These are phyloP conservation scores for Passer domesticus DNA, from an alignment of 2,113 vertebrate species.

Conservation along the genomic window DNA sequence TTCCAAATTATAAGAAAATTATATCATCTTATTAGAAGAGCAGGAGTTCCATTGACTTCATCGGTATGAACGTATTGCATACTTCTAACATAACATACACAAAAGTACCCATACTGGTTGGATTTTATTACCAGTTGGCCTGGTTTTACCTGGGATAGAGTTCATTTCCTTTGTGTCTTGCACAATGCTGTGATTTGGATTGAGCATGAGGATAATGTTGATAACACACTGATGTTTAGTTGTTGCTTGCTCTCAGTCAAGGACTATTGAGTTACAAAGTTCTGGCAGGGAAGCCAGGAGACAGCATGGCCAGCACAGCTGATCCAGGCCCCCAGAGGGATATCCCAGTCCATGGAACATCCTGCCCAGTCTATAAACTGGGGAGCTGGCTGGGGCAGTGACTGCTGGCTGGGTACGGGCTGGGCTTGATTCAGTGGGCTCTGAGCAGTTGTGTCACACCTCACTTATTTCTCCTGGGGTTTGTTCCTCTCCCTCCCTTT, in stretches of 20 bases:
- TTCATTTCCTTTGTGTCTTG: too few relatives aligned
- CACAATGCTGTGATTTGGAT: neutral
- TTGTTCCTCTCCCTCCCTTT: neutral
- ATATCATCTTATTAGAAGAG: neutral
- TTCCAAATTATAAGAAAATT: neutral
- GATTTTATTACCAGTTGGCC: neutral
- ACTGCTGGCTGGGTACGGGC: rapidly evolving
- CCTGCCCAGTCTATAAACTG: rapidly evolving
- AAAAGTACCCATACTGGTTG: neutral
- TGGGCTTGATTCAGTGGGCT: rapidly evolving
- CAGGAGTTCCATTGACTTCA: neutral
- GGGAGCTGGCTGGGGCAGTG: neutral
- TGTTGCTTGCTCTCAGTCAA: neutral
- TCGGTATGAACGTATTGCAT: rapidly evolving
- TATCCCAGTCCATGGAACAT: rapidly evolving
- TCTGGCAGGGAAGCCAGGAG: neutral
- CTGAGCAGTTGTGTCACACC: too few relatives aligned
- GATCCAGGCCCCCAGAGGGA: neutral
- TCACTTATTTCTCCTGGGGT: neutral
- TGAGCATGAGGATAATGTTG: neutral
- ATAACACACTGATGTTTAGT: neutral
- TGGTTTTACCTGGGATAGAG: neutral
- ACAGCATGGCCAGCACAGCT: neutral
- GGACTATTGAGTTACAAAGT: neutral
- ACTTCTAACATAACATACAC: neutral